A percentile compares a stretch with the other conserved stretches of the same genome.
Conservation (phyloP, 2,888 invertebrate genomes). For the Dusona sp. region DNA sequence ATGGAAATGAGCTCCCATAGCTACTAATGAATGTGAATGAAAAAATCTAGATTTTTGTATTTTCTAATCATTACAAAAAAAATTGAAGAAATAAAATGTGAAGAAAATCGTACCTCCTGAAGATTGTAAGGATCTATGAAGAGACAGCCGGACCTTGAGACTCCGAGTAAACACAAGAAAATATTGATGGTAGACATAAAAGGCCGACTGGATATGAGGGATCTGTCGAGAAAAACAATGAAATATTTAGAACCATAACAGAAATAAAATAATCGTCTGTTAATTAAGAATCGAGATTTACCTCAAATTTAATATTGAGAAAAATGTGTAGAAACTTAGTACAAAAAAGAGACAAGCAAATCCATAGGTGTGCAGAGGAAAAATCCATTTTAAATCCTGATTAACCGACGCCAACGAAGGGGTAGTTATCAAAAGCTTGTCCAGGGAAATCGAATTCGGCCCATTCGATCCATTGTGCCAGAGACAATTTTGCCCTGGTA, state of each 20-base stretch:
- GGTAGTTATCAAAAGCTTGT: constrained; percentile 78
- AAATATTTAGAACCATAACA: neutral
- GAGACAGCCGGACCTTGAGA: constrained; percentile 85
- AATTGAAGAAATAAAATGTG: constrained; percentile 1
- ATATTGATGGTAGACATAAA: constrained; percentile 87
- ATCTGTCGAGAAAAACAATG: constrained; percentile 79
- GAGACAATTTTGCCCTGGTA: constrained; percentile 77
- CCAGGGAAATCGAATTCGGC: constrained; percentile 73
- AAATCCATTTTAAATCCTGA: constrained; percentile 85
- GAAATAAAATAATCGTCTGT: neutral
- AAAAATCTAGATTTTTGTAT: too few relatives aligned
- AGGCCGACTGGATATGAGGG: constrained; percentile 86
- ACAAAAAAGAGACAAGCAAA: constrained; percentile 86
- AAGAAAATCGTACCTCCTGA: constrained; percentile 83
- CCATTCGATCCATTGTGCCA: constrained; percentile 71
- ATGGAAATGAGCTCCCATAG: too few relatives aligned
- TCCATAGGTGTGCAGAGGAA: constrained; percentile 86
- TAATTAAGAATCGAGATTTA: constrained; percentile 71
- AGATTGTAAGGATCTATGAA: constrained; percentile 87
- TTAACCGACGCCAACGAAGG: constrained; percentile 82
- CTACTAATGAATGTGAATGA: too few relatives aligned
- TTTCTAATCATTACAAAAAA: neutral
- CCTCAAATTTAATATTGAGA: constrained; percentile 86
- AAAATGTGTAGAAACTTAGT: constrained; percentile 86
- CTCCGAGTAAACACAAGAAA: constrained; percentile 86